phyloP scores from a whole-genome alignment of 23 tunicate species.

The Oikopleura vanhoeffeni region DNA sequence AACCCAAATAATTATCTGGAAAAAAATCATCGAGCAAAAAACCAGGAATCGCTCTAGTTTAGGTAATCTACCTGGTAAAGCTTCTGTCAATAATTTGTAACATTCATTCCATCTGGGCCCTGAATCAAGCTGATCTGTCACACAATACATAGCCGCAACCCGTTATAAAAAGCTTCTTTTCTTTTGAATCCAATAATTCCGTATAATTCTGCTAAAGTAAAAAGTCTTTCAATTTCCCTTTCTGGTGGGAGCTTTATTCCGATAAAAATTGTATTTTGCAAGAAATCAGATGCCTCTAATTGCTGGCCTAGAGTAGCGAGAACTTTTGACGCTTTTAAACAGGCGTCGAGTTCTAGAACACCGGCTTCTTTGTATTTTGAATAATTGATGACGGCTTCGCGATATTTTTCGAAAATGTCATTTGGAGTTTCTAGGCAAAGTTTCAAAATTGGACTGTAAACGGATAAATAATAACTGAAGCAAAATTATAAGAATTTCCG shows the following conservation, averaged over 20 bases:
- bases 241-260: slow-evolving; percentile 37
- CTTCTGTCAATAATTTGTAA: slow-evolving; percentile 23
- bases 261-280: slow-evolving; percentile 90
- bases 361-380: slow-evolving; percentile 31
- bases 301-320: slow-evolving; percentile 33
- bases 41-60: too few relatives aligned
- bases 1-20: too few relatives aligned
- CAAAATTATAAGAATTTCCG: too few relatives aligned
- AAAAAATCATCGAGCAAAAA: too few relatives aligned
- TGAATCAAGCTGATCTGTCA: slow-evolving; percentile 35
- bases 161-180: slow-evolving; percentile 67
- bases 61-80: slow-evolving; percentile 23
- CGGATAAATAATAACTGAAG: too few relatives aligned
- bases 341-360: slow-evolving; percentile 72
- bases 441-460: slow-evolving; percentile 24
- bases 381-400: slow-evolving; percentile 78
- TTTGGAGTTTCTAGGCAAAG: slow-evolving; percentile 34
- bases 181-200: slow-evolving; percentile 49
- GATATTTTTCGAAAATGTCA: slow-evolving; percentile 51
- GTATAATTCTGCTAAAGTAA: slow-evolving; percentile 46
- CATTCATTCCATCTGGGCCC: slow-evolving; percentile 21
- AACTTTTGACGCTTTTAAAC: slow-evolving; percentile 87
- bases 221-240: not conserved
- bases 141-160: slow-evolving; percentile 99
- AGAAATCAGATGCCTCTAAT: slow-evolving; percentile 69